phyloP scores from a whole-genome alignment of 2,797 vertebrate species.

The Poliocrania exsul region DNA sequence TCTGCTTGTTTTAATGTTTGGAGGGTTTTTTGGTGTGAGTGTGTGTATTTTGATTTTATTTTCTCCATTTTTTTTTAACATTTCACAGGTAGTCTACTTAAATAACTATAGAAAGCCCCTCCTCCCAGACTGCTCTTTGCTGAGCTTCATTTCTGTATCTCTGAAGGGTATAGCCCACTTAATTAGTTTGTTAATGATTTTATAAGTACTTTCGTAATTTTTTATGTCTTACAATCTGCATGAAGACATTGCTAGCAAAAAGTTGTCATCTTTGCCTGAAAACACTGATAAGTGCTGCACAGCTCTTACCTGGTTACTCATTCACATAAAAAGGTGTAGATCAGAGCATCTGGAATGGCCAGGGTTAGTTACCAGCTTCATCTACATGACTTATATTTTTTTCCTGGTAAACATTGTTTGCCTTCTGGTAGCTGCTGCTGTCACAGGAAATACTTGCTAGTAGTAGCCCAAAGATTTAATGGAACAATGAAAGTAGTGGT shows the following conservation, averaged over 20 bases:
- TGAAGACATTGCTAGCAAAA: not conserved
- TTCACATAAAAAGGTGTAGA: not conserved
- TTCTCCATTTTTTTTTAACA: not conserved
- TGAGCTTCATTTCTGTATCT: not conserved
- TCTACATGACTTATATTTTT: rapidly evolving
- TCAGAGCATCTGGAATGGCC: not conserved
- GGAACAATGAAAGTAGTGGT: not conserved
- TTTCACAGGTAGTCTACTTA: not conserved
- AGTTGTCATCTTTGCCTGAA: not conserved
- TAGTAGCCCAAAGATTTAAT: not conserved
- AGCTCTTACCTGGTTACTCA: not conserved
- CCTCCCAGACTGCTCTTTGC: not conserved
- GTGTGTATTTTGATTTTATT: not conserved
- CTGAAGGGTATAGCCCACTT: not conserved
- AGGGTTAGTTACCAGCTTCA: not conserved
- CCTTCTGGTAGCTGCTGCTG: not conserved
- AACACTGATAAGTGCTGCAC: not conserved
- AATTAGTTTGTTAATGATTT: not conserved
- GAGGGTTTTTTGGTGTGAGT: not conserved
- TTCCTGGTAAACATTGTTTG: not conserved
- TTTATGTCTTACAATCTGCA: not conserved
- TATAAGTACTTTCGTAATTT: not conserved
- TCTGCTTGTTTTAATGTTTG: not conserved
- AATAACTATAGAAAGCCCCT: not conserved
- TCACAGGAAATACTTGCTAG: not conserved